Conservation (phyloP, 35 echinoderm and acorn worm genomes). For the Stichopus chloronotus region DNA sequence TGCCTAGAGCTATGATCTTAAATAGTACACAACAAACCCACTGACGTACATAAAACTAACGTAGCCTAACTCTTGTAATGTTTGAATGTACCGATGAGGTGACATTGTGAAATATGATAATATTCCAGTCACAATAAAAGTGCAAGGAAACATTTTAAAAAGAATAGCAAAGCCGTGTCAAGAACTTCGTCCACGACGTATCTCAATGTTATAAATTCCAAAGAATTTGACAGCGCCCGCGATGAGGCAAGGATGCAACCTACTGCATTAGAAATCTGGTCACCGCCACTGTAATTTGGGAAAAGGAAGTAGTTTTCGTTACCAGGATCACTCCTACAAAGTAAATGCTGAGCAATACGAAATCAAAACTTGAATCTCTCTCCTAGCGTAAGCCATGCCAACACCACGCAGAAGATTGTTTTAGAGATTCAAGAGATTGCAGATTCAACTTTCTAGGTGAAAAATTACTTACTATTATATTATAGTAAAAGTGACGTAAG, state of each 20-base stretch:
- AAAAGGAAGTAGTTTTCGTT: not conserved
- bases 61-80: not conserved
- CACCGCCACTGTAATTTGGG: not conserved
- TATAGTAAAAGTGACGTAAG: no score
- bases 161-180: not conserved
- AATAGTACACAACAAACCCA: not conserved
- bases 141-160: not conserved
- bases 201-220: not conserved
- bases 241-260: not conserved
- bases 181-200: not conserved
- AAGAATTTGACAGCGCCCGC: not conserved
- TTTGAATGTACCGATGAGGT: not conserved
- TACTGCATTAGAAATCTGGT: not conserved
- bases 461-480: no score
- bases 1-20: not conserved
- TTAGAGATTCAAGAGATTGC: no score
- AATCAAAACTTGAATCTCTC: not conserved
- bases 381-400: not conserved
- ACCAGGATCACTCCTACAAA: not conserved
- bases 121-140: not conserved
- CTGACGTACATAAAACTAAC: not conserved
- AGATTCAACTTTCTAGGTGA: no score
- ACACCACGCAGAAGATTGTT: not conserved
- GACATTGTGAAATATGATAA: not conserved
- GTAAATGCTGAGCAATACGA: not conserved